A percentile compares a stretch with the other conserved stretches of the same genome.
Evolutionary conservation across 2,797 vertebrate genomes (phyloP).

Genomic region (Orientallactaga sibirica): DNA sequence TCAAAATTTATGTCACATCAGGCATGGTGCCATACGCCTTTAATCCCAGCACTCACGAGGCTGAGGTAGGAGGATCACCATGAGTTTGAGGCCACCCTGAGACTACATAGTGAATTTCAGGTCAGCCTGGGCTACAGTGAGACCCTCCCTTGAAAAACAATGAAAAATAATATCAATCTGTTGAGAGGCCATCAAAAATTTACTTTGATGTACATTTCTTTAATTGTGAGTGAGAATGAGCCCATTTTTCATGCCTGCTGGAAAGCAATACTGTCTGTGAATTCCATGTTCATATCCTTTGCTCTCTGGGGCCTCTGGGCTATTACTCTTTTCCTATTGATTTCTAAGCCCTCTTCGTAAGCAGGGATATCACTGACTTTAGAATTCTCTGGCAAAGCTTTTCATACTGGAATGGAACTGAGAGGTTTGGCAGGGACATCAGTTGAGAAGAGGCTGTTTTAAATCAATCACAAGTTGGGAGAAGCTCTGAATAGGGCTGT

Average conservation of each 20-base stretch:
- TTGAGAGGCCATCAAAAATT: constrained; percentile 2
- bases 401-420: constrained; percentile 26
- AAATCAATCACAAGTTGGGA: constrained; percentile 62
- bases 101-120: too few relatives aligned
- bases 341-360: background rate
- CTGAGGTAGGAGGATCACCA: too few relatives aligned
- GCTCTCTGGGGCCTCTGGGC: background rate
- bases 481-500: constrained; percentile 45
- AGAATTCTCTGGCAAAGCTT: constrained; percentile 41
- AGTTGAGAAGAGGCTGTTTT: constrained; percentile 67
- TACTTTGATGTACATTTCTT: constrained; percentile 18
- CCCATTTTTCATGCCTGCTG: background rate
- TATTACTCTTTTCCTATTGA: constrained; percentile 27
- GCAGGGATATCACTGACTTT: background rate
- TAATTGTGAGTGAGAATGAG: background rate
- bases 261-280: background rate
- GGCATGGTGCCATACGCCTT: too few relatives aligned
- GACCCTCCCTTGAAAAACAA: too few relatives aligned
- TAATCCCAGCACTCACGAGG: too few relatives aligned
- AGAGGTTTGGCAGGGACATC: constrained; percentile 45
- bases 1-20: background rate
- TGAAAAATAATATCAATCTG: background rate
- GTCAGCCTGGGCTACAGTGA: too few relatives aligned
- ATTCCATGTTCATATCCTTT: background rate
- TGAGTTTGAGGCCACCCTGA: too few relatives aligned